Evolutionary conservation across 2,797 vertebrate genomes (phyloP).

Genomic region (Acrossocheilus fasciatus): DNA sequence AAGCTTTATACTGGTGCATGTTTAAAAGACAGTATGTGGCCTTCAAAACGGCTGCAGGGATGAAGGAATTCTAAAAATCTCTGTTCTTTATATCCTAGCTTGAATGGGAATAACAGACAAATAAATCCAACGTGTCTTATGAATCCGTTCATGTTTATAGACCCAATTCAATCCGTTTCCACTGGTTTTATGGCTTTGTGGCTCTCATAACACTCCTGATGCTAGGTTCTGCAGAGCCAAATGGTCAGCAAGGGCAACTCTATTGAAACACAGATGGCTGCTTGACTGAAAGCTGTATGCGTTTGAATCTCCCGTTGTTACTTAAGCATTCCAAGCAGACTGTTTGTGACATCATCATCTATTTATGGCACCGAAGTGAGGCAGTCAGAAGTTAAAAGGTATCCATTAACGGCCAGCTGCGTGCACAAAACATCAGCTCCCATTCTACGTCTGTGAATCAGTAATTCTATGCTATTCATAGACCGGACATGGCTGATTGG

Average conservation of each 20-base stretch:
- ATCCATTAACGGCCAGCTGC: conserved; percentile 77
- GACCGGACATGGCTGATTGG: conserved; percentile 44
- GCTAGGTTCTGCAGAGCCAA: background rate
- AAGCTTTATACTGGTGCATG: background rate
- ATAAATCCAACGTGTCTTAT: background rate
- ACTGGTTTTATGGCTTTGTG: conserved; percentile 9
- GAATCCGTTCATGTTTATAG: background rate
- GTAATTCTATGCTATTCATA: conserved; percentile 57
- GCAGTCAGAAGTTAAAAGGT: conserved; percentile 74
- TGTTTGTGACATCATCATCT: conserved; percentile 74
- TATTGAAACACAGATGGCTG: conserved; percentile 2
- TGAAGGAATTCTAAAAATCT: background rate
- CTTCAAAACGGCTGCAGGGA: background rate
- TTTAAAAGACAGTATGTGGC: background rate
- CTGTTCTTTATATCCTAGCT: background rate
- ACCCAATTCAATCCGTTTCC: background rate
- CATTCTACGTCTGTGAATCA: conserved; percentile 48
- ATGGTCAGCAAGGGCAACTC: background rate
- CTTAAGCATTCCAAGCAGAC: conserved; percentile 65
- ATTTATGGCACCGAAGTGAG: conserved; percentile 75
- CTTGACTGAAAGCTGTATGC: background rate
- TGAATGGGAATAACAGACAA: background rate
- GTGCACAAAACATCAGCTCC: conserved; percentile 57
- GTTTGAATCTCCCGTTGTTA: too few relatives aligned
- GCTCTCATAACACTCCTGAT: conserved; percentile 3